Evolutionary conservation across 2,797 vertebrate species (phyloP).

Genomic region (Apogon talboti): DNA sequence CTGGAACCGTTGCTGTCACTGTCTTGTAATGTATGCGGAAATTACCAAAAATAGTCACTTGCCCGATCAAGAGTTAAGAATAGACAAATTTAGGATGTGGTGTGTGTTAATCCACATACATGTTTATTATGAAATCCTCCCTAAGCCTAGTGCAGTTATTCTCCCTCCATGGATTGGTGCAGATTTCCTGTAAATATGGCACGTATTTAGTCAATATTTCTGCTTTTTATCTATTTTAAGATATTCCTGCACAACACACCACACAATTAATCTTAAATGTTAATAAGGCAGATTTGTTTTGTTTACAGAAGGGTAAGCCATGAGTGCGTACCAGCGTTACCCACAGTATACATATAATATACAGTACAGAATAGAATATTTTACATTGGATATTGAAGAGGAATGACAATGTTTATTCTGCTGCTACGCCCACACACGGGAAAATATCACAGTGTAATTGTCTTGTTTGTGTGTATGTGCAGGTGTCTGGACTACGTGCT

Average conservation of each 20-base stretch:
- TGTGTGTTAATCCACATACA: too few relatives aligned
- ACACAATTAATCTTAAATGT: constrained; percentile 5
- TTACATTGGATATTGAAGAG: constrained; percentile 1
- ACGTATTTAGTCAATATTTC: neutral
- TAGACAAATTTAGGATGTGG: constrained; percentile 12
- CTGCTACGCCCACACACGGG: neutral
- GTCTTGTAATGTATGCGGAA: too few relatives aligned
- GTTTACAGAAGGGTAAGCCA: neutral
- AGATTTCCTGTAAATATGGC: constrained; percentile 4
- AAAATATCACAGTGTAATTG: neutral
- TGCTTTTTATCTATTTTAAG: constrained; percentile 4
- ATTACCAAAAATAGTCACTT: too few relatives aligned
- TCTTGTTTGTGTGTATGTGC: constrained; percentile 12
- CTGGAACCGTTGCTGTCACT: too few relatives aligned
- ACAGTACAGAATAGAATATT: constrained; percentile 2
- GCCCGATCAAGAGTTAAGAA: too few relatives aligned
- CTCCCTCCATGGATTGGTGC: neutral
- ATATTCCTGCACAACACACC: neutral
- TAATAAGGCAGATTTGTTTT: constrained; percentile 16
- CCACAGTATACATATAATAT: neutral
- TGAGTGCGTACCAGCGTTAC: too few relatives aligned
- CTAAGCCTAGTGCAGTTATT: neutral
- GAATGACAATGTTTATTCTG: neutral
- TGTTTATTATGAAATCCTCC: too few relatives aligned
- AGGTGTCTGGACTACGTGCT: constrained; percentile 92